A percentile compares a stretch with the other conserved stretches of the same genome.
Evolutionary conservation across 2,113 vertebrate genomes (phyloP).

Genomic region (Hippocampus mohnikei): DNA sequence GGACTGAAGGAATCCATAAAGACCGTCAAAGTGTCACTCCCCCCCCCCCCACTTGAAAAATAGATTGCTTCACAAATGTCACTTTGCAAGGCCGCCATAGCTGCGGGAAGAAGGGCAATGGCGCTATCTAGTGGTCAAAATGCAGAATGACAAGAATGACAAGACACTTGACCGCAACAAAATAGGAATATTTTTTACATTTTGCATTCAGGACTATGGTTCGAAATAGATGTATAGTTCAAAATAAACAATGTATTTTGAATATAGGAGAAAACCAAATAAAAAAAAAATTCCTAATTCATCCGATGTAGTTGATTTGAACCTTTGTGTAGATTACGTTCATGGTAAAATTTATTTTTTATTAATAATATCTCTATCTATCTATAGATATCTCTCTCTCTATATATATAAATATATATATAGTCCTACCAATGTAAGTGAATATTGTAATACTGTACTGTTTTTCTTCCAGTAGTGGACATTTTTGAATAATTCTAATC

Average conservation of each 20-base stretch:
- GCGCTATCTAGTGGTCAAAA: constrained; percentile 43
- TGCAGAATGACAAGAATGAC: not conserved
- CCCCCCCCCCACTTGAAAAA: not conserved
- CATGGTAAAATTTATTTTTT: no score
- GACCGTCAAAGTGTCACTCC: constrained; percentile 4
- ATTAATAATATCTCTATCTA: no score
- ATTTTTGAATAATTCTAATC: no score
- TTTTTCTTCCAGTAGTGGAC: no score
- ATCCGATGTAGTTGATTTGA: no score
- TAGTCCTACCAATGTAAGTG: no score
- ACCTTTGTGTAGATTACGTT: no score
- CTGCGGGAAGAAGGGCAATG: constrained; percentile 49
- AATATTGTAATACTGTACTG: no score
- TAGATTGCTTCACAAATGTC: constrained; percentile 1
- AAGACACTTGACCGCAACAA: not conserved
- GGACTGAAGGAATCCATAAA: constrained; percentile 31
- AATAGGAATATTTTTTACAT: not conserved
- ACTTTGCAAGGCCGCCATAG: constrained; percentile 29
- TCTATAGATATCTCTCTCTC: no score
- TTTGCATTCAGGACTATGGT: not conserved
- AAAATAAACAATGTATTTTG: not conserved
- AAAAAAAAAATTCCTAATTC: not conserved
- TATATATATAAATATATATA: no score
- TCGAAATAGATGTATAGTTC: not conserved
- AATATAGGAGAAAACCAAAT: not conserved